phyloP scores from a whole-genome alignment of 2,888 invertebrate species.

The Dascillus cervinus region DNA sequence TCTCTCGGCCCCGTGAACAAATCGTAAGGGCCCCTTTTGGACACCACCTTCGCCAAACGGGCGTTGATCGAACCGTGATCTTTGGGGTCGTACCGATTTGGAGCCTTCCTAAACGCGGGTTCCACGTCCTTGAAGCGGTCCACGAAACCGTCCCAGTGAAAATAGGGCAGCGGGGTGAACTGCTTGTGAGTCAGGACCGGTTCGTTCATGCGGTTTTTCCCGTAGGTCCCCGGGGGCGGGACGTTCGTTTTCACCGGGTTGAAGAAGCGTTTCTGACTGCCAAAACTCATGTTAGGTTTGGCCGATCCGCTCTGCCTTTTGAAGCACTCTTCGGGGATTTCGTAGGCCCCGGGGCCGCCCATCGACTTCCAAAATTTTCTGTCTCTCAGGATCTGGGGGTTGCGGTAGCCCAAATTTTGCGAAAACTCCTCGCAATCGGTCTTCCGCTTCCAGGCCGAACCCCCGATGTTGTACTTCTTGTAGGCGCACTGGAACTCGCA shows the following conservation, averaged over 20 bases:
- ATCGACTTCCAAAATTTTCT: slow-evolving; percentile 15
- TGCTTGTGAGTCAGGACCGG: slow-evolving; percentile 9
- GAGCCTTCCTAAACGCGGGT: slow-evolving; percentile 25
- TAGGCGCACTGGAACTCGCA: slow-evolving; percentile 12
- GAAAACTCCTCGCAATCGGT: slow-evolving; percentile 25
- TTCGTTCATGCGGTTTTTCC: background rate
- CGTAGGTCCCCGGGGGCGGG: slow-evolving; percentile 23
- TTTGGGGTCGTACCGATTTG: slow-evolving; percentile 28
- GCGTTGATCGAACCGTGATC: slow-evolving; percentile 22
- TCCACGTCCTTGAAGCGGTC: slow-evolving; percentile 28
- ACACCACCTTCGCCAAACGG: slow-evolving; percentile 23
- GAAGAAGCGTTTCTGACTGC: slow-evolving; percentile 20
- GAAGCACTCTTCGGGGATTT: slow-evolving; percentile 18
- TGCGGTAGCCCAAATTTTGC: slow-evolving; percentile 24
- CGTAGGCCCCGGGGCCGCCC: slow-evolving; percentile 26
- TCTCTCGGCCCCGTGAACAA: slow-evolving; percentile 46
- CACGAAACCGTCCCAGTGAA: slow-evolving; percentile 34
- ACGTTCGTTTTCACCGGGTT: slow-evolving; percentile 9
- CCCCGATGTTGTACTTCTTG: slow-evolving; percentile 12
- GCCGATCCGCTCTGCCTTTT: slow-evolving; percentile 15
- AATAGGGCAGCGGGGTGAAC: slow-evolving; percentile 25
- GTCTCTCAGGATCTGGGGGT: slow-evolving; percentile 18
- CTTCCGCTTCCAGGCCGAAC: slow-evolving; percentile 23
- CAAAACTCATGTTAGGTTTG: slow-evolving; percentile 21
- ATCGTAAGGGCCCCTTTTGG: slow-evolving; percentile 37